Evolutionary conservation across 2,113 vertebrate genomes (phyloP), one percentile per base, ranked within the genome.

Genomic region (Nannobrachium achirus): DNA sequence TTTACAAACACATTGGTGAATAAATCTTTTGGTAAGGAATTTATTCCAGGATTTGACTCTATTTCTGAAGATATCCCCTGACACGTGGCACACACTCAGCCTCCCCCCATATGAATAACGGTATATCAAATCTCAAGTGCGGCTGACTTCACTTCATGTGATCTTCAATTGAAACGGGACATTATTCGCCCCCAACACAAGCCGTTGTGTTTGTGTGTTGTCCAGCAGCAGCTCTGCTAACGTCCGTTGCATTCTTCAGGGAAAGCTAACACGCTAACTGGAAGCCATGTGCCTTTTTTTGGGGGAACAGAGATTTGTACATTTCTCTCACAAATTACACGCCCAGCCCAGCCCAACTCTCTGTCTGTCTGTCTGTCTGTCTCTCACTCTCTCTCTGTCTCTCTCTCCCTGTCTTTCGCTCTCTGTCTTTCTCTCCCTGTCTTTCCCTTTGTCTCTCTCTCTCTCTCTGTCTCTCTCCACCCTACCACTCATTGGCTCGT

Each of bases 291-390:
- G 42, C 14, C 18, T 53, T 9, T 53, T 9, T 56, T 11, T 40
- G 41, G 56, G 51, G 18, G 10, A 60, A 75, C 55, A 56, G 39
- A 44, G 59, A 44, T 56, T 57, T 42, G 1, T 44, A 41, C 45
- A 40, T 49, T 62, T 48, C 14, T 39, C 13, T 16, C 50, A 76
- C 75, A 69, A 71, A n/a, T n/a, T 69, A 72, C 39, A 60, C 65
- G 49, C 5, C 7, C 0, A 52, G 49, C 5, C 7, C 0, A 52
- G 41, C 49, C 63, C 3, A 18, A 19, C n/a, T 25, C 0, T 20
- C 19, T 55, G n/a, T 45, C 18, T 52, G n/a, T 62, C 33, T 51
- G 16, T 33, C 25, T 33, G 3, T 33, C 25, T 41, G 16, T 51
- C 14, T 44, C 55, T 56, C 33, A 19, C n/a, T 25, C 0, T 20